Conservation (phyloP, 2,888 invertebrate species). For the Hemithea aestivaria region DNA sequence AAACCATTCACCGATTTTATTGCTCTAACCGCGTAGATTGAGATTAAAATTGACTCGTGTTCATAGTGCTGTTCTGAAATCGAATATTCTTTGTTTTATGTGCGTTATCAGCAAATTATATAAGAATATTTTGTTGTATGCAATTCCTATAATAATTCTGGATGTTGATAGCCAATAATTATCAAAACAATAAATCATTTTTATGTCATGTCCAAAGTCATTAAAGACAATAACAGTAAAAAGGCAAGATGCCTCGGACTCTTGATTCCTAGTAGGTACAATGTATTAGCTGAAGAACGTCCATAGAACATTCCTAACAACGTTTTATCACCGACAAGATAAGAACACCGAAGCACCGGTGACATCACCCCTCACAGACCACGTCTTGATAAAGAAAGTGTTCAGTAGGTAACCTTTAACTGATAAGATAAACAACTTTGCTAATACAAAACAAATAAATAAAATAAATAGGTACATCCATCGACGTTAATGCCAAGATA, state of each 20-base stretch:
- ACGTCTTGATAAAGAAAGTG: conserved; percentile 67
- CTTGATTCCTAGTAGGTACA: conserved; percentile 33
- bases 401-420: conserved; percentile 61
- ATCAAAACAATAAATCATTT: too few relatives aligned
- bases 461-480: neutral
- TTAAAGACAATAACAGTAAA: conserved; percentile 12
- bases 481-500: conserved; percentile 1
- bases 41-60: neutral
- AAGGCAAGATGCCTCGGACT: conserved; percentile 20
- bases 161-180: too few relatives aligned
- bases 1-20: neutral
- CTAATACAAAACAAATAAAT: conserved; percentile 39
- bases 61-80: neutral
- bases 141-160: too few relatives aligned
- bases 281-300: conserved; percentile 42
- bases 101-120: too few relatives aligned
- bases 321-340: conserved; percentile 67
- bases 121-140: too few relatives aligned
- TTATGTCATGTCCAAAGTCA: too few relatives aligned
- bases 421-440: conserved; percentile 55
- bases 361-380: conserved; percentile 67
- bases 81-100: too few relatives aligned
- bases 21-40: neutral
- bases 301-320: conserved; percentile 58
- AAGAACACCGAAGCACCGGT: conserved; percentile 60